Evolutionary conservation across 2,797 vertebrate genomes (phyloP).

Genomic region (Syngnathus acus): DNA sequence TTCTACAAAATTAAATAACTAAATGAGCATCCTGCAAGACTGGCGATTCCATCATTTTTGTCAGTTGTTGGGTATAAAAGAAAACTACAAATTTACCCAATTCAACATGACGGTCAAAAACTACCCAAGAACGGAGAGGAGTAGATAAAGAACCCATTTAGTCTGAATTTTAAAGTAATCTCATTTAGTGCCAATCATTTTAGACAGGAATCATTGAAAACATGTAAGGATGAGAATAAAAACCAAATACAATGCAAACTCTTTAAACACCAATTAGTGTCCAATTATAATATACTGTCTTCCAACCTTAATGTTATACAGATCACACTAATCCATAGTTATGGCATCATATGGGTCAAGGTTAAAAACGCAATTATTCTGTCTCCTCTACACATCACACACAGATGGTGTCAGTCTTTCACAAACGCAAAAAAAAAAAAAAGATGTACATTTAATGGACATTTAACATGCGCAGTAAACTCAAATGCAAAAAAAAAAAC

Average conservation of each 20-base stretch:
- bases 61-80: too few relatives aligned
- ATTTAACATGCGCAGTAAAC: neutral
- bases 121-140: neutral
- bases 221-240: too few relatives aligned
- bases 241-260: too few relatives aligned
- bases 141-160: neutral
- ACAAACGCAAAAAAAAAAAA: neutral
- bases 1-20: too few relatives aligned
- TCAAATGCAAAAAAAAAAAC: neutral
- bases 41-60: too few relatives aligned
- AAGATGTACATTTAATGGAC: neutral
- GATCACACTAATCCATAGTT: neutral
- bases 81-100: neutral
- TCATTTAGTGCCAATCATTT: too few relatives aligned
- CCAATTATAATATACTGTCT: neutral
- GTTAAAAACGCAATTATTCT: conserved; percentile 35
- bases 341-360: neutral
- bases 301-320: neutral
- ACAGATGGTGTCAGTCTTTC: neutral
- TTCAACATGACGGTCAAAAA: neutral
- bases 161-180: neutral
- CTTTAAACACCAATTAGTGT: too few relatives aligned
- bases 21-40: too few relatives aligned
- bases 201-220: too few relatives aligned
- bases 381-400: conserved; percentile 26